Base-by-base conservation (phyloP, 2,888 invertebrate species). In the Odontothrips loti region DNA sequence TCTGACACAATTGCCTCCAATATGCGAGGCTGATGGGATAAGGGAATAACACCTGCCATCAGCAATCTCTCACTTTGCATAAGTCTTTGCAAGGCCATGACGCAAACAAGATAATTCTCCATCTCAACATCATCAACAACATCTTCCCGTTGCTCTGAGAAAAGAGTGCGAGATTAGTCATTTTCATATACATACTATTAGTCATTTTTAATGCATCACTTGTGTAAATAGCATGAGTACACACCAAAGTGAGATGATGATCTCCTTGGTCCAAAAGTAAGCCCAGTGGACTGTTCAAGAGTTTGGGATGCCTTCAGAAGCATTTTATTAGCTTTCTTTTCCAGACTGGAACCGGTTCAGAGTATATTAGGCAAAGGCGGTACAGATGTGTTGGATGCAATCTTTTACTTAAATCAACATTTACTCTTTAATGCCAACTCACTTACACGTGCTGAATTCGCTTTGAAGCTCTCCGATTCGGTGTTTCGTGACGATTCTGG, bases 61-160 rank as follows among this genome's bases (percentile, higher is more conserved):
- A 95, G 88, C 80, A 93, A 90, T 83, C 95, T 92, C 87, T 98
- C 98, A 87, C 94, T 93, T 85, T 96, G 94, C 90, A 97, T 95
- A 27, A 98, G 89, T 82, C 95, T 92, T 83, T 95, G 93, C 82
- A 97, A 89, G 0, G 94, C 95, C 51, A 95, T 93, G 8, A 97
- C 92, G 85, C 95, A 91, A 79, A 95, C 91, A 82, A 97, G 88
- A 87, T 95, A 96, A 86, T 94, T 93, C 85, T 95, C 94, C 89
- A 95, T 91, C 88, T 96, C 96, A 85, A 94, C 92, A 86, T 95
- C 95, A 81, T 92, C 93, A 83, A 92, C 89, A 11, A 89, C 86
- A 83, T 92, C 91, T 85, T 92, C 92, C 80, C 90, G 89, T 43
- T 86, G 84, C 82, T 88, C 87, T 88, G 82, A 86, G 87, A 43